Percentiles rank a stretch among this genome's conserved stretches.
phyloP scores from a whole-genome alignment of 1,140 invertebrate species.

The Drosophila aff. region DNA sequence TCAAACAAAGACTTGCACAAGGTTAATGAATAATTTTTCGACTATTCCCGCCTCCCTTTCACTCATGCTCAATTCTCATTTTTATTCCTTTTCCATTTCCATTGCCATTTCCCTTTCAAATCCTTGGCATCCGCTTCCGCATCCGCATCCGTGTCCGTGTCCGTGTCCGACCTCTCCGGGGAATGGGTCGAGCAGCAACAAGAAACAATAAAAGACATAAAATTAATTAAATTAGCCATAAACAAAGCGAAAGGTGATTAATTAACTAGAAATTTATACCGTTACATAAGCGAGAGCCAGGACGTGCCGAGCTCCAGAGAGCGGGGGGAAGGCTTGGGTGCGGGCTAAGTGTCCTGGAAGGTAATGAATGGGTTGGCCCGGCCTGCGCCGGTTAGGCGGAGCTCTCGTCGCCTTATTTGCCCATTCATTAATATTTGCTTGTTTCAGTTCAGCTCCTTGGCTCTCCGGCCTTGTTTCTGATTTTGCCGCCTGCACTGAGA shows the following conservation, averaged over 20 bases:
- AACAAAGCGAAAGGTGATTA: constrained; percentile 76
- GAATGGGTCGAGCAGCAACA: constrained; percentile 20
- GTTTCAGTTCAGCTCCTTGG: constrained; percentile 4
- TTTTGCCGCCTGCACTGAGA: constrained; percentile 1
- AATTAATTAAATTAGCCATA: constrained; percentile 78
- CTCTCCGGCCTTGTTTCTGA: background rate
- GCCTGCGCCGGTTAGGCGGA: constrained; percentile 8
- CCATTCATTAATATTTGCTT: constrained; percentile 72
- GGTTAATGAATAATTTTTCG: constrained; percentile 45
- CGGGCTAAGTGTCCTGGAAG: constrained; percentile 6
- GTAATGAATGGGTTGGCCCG: constrained; percentile 14
- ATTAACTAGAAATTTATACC: constrained; percentile 76
- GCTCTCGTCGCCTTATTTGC: constrained; percentile 52
- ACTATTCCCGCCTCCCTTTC: background rate
- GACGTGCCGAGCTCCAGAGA: constrained; percentile 13
- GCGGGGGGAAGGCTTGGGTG: background rate
- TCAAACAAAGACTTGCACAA: background rate
- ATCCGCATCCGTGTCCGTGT: constrained; percentile 13
- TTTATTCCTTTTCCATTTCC: constrained; percentile 23
- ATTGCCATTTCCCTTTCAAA: constrained; percentile 26
- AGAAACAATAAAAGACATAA: constrained; percentile 66
- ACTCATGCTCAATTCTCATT: constrained; percentile 35
- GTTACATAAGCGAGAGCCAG: constrained; percentile 49
- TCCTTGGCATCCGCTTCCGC: constrained; percentile 7
- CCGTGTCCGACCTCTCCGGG: background rate